Evolutionary conservation across 2,888 invertebrate species (phyloP).

Genomic region (Dryococelus australis): DNA sequence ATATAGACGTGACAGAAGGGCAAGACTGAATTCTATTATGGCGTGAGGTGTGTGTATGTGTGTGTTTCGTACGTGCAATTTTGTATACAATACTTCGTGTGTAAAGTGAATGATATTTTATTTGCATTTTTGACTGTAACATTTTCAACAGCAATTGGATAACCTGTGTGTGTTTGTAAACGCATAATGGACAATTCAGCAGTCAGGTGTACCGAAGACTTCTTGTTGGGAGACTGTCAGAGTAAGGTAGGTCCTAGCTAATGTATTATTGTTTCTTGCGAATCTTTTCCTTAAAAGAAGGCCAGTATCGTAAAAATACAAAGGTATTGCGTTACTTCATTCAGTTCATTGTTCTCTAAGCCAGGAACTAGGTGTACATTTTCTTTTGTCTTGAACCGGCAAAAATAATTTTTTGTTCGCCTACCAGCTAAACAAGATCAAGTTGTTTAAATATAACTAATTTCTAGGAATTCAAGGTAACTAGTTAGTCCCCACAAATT

Average conservation of each 20-base stretch:
- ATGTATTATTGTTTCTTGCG: background rate
- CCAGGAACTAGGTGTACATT: background rate
- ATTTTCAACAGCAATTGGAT: background rate
- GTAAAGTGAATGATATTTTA: background rate
- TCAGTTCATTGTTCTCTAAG: background rate
- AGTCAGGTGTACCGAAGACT: background rate
- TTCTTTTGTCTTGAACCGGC: constrained; percentile 18
- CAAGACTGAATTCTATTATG: background rate
- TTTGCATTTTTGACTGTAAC: background rate
- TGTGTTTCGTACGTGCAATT: background rate
- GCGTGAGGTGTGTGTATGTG: background rate
- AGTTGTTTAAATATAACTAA: too few relatives aligned
- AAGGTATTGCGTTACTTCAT: too few relatives aligned
- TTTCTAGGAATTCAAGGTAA: too few relatives aligned
- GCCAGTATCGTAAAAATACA: too few relatives aligned
- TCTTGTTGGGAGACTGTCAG: background rate
- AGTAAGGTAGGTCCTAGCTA: background rate
- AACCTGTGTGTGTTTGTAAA: background rate
- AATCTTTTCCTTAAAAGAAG: too few relatives aligned
- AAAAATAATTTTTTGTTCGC: background rate
- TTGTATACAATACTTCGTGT: background rate
- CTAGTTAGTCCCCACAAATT: too few relatives aligned
- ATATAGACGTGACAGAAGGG: background rate
- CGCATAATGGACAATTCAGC: background rate
- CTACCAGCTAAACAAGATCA: too few relatives aligned